These are phyloP conservation scores for Parnassius orleans DNA, from an alignment of 2,888 invertebrate genomes.

Conservation along the genomic window DNA sequence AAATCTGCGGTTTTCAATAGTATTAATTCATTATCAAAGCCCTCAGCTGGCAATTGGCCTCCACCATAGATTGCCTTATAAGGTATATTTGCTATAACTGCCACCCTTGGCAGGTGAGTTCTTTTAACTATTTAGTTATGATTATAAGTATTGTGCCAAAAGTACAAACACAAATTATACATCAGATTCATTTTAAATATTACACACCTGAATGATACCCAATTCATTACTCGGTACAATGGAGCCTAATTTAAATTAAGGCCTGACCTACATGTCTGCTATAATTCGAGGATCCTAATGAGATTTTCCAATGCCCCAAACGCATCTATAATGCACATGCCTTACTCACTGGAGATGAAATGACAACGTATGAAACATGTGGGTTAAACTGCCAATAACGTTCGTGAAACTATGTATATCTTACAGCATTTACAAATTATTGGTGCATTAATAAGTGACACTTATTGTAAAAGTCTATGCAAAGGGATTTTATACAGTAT, in stretches of 20 bases:
- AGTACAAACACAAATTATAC: no score
- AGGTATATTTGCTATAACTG: not conserved
- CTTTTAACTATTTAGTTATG: no score
- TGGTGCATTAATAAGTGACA: no score
- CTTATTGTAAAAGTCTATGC: no score
- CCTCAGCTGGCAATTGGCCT: not conserved
- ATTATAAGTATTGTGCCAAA: no score
- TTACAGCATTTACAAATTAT: no score
- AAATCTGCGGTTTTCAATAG: no score
- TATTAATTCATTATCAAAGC: no score
- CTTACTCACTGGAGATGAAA: constrained; percentile 2
- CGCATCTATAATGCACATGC: constrained; percentile 22
- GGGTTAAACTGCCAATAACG: constrained; percentile 11
- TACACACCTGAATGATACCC: constrained; percentile 5
- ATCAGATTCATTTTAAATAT: not conserved
- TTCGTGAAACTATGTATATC: not conserved
- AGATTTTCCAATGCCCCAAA: constrained; percentile 15
- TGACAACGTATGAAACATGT: constrained; percentile 5
- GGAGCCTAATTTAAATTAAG: constrained; percentile 21
- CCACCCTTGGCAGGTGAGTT: not conserved
- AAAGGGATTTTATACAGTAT: no score
- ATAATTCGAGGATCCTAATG: constrained; percentile 6
- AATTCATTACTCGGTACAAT: constrained; percentile 12
- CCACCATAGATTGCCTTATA: not conserved
- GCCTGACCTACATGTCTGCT: constrained; percentile 17